Base-by-base conservation (phyloP, 2,888 invertebrate species). In the Blastobasis lacticolella region DNA sequence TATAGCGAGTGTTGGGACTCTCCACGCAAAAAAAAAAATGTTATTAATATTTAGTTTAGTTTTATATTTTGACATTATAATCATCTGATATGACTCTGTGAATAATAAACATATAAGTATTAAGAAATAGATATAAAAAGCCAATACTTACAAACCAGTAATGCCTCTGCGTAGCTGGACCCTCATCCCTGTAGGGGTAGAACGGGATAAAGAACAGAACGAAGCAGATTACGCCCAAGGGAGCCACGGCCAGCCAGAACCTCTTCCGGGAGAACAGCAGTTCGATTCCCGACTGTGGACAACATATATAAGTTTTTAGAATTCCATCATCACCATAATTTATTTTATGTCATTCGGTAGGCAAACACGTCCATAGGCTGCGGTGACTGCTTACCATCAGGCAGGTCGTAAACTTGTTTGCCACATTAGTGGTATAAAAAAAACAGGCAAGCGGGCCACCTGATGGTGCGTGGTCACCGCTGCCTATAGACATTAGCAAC, bases 131-230 rank as follows among this genome's bases (percentile, higher is more conserved):
- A 8, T 40, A 5, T 40, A 4, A 38, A 6, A n/a, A 36, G 36
- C 9, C 6, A 4, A 47, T 66, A 84, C 87, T 80, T 50, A 87
- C 87, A 81, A 83, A 82, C 86, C 86, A 87, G 51, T 77, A 72
- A 48, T 88, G 87, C 6, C 86, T 65, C 65, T 83, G 83, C 2
- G 75, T 64, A 4, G 78, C 60, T 0, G 73, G 69, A 0, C 76
- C 75, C 0, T 65, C 67, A 3, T 76, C 79, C n/a, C 60, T 55
- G 63, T 81, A 88, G 0, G 81, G 81, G 10, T 57, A 60, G 61
- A 83, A 64, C 0, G 85, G 85, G 0, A 78, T 50, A 46, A 84
- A 70, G 79, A 81, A 75, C 1, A 77, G 38, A 0, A 78, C 61
- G 0, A 71, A 1, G 40, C 73, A 68, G 0, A 56, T 52, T 0